These are phyloP conservation scores for Eleutherodactylus coqui DNA, from an alignment of 2,797 vertebrate species.

Conservation along the genomic window DNA sequence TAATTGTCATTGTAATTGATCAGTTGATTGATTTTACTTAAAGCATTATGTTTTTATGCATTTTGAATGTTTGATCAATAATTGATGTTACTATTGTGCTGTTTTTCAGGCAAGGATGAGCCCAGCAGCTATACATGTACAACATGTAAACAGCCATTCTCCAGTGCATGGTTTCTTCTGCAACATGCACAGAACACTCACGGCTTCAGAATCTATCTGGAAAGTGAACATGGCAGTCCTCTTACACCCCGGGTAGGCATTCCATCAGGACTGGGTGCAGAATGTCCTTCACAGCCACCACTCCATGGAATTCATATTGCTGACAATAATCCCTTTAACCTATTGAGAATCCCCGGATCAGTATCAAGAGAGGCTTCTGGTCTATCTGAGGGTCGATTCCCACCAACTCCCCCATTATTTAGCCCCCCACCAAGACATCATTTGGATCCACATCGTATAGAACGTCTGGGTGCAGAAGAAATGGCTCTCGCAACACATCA, in stretches of 20 bases:
- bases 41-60: background rate
- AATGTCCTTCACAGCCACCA: constrained; percentile 95
- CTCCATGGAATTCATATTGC: constrained; percentile 98
- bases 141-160: constrained; percentile 98
- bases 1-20: background rate
- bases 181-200: constrained; percentile 99
- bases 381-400: constrained; percentile 94
- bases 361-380: constrained; percentile 88
- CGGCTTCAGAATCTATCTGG: constrained; percentile 98
- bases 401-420: constrained; percentile 97
- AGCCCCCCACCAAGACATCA: constrained; percentile 98
- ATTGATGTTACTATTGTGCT: constrained; percentile 76
- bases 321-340: constrained; percentile 98
- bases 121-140: constrained; percentile 99
- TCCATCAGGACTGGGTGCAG: constrained; percentile 92
- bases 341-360: constrained; percentile 95
- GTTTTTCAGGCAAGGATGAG: constrained; percentile 95
- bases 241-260: constrained; percentile 96
- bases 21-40: background rate
- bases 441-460: constrained; percentile 94
- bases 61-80: constrained; percentile 63
- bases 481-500: constrained; percentile 98
- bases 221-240: constrained; percentile 97
- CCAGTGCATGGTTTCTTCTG: constrained; percentile 98
- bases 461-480: constrained; percentile 98